Percentiles rank a stretch among this genome's conserved stretches.
Conservation (phyloP, 2,113 vertebrate genomes). For the Thamnaconus septentrionalis region DNA sequence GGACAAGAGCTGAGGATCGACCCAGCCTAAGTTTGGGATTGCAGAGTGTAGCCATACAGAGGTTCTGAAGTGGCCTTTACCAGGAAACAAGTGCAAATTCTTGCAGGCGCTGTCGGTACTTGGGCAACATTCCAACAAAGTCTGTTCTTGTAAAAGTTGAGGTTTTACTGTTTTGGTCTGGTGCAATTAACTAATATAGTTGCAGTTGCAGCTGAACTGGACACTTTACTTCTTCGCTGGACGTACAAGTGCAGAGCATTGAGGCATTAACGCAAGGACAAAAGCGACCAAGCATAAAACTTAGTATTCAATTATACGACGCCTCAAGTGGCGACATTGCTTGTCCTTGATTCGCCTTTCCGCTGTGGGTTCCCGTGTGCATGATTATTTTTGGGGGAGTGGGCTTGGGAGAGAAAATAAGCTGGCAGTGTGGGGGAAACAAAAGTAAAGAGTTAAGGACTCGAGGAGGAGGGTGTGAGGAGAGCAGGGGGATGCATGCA, state of each 20-base stretch:
- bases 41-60: slow-evolving; percentile 11
- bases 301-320: no score
- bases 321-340: background rate
- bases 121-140: slow-evolving; percentile 8
- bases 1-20: slow-evolving; percentile 28
- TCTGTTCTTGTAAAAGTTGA: slow-evolving; percentile 32
- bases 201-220: no score
- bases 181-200: no score
- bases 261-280: slow-evolving; percentile 1
- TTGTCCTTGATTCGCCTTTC: slow-evolving; percentile 37
- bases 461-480: slow-evolving; percentile 28
- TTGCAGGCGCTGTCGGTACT: slow-evolving; percentile 13
- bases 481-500: slow-evolving; percentile 79
- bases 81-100: slow-evolving; percentile 35
- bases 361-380: slow-evolving; percentile 3
- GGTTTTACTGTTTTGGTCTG: slow-evolving; percentile 8
- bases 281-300: background rate
- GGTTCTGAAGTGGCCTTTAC: slow-evolving; percentile 19
- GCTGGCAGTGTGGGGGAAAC: slow-evolving; percentile 13
- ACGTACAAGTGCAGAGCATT: background rate
- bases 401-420: slow-evolving; percentile 1
- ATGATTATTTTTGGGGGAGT: background rate
- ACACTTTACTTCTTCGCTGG: no score
- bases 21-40: slow-evolving; percentile 22
- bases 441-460: slow-evolving; percentile 19